A percentile compares a stretch with the other conserved stretches of the same genome.
Evolutionary conservation across 1,140 invertebrate genomes (phyloP).

Genomic region (Macrobrachium rosenbergii): DNA sequence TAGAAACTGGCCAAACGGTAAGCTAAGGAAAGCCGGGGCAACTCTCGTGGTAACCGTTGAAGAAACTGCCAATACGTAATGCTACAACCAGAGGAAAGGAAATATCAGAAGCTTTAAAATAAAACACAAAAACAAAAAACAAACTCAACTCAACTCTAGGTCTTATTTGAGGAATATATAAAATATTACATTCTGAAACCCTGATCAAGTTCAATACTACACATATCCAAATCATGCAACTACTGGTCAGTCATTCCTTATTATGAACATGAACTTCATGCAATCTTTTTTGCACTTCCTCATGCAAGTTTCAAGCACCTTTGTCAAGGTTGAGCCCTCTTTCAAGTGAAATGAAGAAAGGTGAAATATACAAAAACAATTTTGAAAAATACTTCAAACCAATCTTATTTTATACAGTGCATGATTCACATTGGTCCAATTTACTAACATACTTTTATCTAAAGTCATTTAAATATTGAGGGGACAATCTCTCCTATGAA

Average conservation of each 20-base stretch:
- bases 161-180: too few species aligned
- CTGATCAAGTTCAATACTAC: too few species aligned
- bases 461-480: too few species aligned
- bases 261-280: too few species aligned
- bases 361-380: not conserved
- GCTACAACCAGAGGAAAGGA: slow-evolving; percentile 58
- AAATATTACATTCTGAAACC: too few species aligned
- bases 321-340: too few species aligned
- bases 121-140: slow-evolving; percentile 40
- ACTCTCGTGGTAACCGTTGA: slow-evolving; percentile 61
- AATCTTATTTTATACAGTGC: too few species aligned
- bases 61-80: slow-evolving; percentile 58
- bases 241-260: too few species aligned
- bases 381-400: too few species aligned
- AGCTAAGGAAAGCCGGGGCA: slow-evolving; percentile 56
- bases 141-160: not conserved
- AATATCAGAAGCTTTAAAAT: slow-evolving; percentile 48
- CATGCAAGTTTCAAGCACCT: too few species aligned
- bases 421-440: not conserved
- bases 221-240: too few species aligned
- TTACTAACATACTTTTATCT: not conserved
- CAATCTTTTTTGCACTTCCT: too few species aligned
- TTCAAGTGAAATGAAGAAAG: not conserved
- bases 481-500: not conserved
- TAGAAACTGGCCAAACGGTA: slow-evolving; percentile 54